Evolutionary conservation across 2,888 invertebrate species (phyloP).

Genomic region (Petrolisthes cinctipes): DNA sequence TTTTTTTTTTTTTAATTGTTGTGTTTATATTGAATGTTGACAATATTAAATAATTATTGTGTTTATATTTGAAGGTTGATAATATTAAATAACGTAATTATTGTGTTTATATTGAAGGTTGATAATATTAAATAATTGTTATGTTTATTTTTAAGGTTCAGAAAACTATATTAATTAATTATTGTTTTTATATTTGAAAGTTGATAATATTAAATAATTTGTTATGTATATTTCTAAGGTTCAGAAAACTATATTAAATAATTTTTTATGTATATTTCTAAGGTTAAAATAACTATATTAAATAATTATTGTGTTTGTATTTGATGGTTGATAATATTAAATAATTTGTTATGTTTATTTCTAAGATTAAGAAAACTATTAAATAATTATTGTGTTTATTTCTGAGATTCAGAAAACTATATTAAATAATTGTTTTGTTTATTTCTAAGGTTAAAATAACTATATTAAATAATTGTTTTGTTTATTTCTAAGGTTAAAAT

Average conservation of each 20-base stretch:
- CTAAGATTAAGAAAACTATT: too few species aligned
- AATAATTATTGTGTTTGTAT: not conserved
- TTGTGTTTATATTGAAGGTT: too few species aligned
- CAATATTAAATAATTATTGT: not conserved
- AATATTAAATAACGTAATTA: conserved; percentile 81
- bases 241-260: too few species aligned
- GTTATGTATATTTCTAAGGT: too few species aligned
- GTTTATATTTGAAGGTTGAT: conserved; percentile 77
- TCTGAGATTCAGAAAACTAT: not conserved
- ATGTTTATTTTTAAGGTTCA: too few species aligned
- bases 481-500: not conserved
- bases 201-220: conserved; percentile 86
- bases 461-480: not conserved
- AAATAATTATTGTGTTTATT: too few species aligned
- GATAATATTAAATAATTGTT: too few species aligned
- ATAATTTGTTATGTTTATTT: too few species aligned
- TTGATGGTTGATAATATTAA: conserved; percentile 88
- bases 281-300: not conserved
- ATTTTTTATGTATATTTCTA: too few species aligned
- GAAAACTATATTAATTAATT: not conserved
- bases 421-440: too few species aligned
- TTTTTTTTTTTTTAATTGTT: not conserved
- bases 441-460: too few species aligned
- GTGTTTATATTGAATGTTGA: not conserved
- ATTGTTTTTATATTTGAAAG: conserved; percentile 71